These are phyloP conservation scores for Clunio marinus DNA, from an alignment of 2,888 invertebrate genomes.

Conservation along the genomic window DNA sequence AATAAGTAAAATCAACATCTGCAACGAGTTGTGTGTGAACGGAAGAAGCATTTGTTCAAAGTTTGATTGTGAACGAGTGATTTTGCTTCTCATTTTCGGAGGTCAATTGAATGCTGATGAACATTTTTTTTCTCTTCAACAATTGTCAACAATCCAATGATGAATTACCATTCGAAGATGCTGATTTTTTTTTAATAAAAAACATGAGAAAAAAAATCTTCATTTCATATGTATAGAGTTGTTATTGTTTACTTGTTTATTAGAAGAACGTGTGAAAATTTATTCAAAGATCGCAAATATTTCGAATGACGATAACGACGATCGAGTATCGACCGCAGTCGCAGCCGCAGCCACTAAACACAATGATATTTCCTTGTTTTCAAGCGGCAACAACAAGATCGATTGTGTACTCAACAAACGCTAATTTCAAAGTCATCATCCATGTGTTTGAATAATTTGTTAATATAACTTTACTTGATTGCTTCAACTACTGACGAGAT, in stretches of 20 bases:
- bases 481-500: no score
- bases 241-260: neutral
- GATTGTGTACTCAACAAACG: neutral
- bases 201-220: no score
- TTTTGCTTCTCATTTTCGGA: neutral
- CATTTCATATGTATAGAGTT: no score
- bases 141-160: neutral
- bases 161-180: neutral
- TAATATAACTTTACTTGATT: no score
- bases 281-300: neutral
- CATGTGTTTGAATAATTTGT: conserved; percentile 10
- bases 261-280: neutral
- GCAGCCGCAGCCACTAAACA: neutral
- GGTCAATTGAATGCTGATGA: conserved; percentile 6
- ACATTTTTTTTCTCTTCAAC: neutral
- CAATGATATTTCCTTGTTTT: neutral
- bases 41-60: conserved; percentile 35
- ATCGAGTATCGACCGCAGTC: neutral
- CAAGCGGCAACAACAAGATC: neutral
- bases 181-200: neutral
- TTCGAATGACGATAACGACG: neutral
- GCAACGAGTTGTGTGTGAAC: conserved; percentile 39
- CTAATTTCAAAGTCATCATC: neutral
- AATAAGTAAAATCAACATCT: conserved; percentile 33
- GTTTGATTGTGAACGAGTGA: neutral